phyloP scores from a whole-genome alignment of 2,888 invertebrate genomes.

The Phorcus lineatus region DNA sequence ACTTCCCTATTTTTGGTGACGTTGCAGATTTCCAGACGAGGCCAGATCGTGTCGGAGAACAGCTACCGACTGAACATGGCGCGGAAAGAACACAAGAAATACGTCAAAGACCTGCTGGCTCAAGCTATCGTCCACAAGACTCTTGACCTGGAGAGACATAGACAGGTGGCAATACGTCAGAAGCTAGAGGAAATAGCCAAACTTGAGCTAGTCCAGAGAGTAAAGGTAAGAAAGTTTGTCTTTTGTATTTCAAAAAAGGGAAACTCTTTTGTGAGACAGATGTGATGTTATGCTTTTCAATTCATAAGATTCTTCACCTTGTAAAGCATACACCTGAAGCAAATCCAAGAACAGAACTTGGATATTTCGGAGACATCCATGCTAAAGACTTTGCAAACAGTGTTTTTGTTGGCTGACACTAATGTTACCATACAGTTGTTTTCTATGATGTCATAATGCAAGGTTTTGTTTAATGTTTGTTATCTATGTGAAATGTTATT shows the following conservation, averaged over 20 bases:
- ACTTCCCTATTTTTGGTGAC: too few species aligned
- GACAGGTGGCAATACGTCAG: slow-evolving; percentile 70
- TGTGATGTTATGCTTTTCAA: background rate
- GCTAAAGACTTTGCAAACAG: too few species aligned
- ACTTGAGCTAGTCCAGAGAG: slow-evolving; percentile 73
- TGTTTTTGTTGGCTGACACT: too few species aligned
- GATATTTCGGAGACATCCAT: too few species aligned
- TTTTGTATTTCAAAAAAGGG: background rate
- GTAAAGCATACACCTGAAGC: background rate
- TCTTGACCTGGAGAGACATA: slow-evolving; percentile 70
- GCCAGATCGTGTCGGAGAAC: slow-evolving; percentile 71
- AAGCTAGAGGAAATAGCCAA: slow-evolving; percentile 75
- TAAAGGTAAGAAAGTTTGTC: slow-evolving; percentile 63
- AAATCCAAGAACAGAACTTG: too few species aligned
- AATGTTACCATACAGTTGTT: too few species aligned
- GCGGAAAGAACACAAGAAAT: slow-evolving; percentile 72
- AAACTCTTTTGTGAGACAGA: background rate
- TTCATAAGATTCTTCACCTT: background rate
- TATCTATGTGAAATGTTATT: too few species aligned
- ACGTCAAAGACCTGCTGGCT: slow-evolving; percentile 74
- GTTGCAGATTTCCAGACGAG: slow-evolving; percentile 66
- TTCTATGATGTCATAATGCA: too few species aligned
- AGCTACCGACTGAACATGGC: slow-evolving; percentile 73
- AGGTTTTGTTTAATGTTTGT: too few species aligned
- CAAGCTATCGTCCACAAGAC: slow-evolving; percentile 75